A percentile compares a stretch with the other conserved stretches of the same genome.
These are phyloP conservation scores for Brachionus rubens DNA, from an alignment of 1,140 invertebrate species.

Conservation along the genomic window DNA sequence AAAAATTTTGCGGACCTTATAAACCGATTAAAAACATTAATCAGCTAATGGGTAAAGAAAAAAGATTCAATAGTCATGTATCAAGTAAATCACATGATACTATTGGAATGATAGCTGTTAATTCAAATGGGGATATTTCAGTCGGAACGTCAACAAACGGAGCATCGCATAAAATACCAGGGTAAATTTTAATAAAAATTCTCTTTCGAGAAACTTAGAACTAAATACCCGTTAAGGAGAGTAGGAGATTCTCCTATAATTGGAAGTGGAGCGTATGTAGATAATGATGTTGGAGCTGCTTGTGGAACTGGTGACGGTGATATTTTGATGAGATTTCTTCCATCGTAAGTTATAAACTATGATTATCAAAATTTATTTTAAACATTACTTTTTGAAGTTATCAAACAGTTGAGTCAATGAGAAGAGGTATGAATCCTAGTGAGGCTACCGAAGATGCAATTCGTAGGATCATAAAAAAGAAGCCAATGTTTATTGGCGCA, in stretches of 20 bases:
- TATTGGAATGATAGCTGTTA: conserved; percentile 88
- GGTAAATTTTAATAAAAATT: too few species aligned
- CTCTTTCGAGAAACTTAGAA: too few species aligned
- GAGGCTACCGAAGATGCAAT: conserved; percentile 50
- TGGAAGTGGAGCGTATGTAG: conserved; percentile 88
- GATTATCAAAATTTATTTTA: too few species aligned
- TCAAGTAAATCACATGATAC: not conserved
- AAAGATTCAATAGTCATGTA: not conserved
- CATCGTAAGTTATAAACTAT: conserved; percentile 74
- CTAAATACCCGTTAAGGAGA: too few species aligned
- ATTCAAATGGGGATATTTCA: conserved; percentile 72
- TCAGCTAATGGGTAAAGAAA: not conserved
- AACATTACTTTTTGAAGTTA: not conserved
- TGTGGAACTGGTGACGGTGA: conserved; percentile 93
- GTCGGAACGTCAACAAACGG: conserved; percentile 96
- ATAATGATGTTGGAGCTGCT: conserved; percentile 81
- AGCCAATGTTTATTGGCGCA: conserved; percentile 77
- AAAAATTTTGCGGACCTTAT: conserved; percentile 82
- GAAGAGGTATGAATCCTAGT: conserved; percentile 49
- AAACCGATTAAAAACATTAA: conserved; percentile 52
- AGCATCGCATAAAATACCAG: conserved; percentile 85
- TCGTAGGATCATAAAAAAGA: conserved; percentile 62
- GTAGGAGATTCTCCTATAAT: conserved; percentile 91
- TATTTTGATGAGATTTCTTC: conserved; percentile 88
- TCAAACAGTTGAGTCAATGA: conserved; percentile 53